phyloP scores from a whole-genome alignment of 2,797 vertebrate genomes.

The Mus spretus region DNA sequence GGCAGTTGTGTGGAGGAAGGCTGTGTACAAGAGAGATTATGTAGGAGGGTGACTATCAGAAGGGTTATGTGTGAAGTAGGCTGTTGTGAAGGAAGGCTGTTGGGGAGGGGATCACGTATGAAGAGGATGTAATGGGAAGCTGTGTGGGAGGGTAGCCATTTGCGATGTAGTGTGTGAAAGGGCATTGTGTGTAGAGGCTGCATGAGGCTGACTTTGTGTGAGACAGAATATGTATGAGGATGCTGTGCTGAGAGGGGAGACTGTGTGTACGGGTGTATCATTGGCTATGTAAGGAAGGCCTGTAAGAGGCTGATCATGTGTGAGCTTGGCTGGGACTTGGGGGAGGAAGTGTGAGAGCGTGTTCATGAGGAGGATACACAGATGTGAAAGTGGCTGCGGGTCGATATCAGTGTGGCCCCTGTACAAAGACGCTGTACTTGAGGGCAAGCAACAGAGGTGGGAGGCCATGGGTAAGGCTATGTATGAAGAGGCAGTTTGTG shows the following conservation, averaged over 20 bases:
- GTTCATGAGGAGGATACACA: not conserved
- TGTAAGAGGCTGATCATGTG: not conserved
- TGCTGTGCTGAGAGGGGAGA: not conserved
- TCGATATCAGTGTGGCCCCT: not conserved
- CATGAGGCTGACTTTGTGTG: not conserved
- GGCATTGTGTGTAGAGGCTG: not conserved
- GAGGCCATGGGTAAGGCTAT: not conserved
- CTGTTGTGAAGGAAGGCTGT: not conserved
- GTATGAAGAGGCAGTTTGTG: not conserved
- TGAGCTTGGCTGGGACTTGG: not conserved
- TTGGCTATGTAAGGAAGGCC: not conserved
- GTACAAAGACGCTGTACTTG: not conserved
- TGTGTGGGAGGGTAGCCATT: not conserved
- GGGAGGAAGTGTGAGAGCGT: not conserved
- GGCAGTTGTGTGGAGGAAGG: not conserved
- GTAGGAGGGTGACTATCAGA: not conserved
- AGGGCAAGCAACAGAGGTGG: not conserved
- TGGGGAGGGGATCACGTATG: not conserved
- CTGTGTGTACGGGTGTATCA: not conserved
- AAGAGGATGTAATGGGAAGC: not conserved
- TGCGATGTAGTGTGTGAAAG: not conserved
- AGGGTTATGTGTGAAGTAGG: no score
- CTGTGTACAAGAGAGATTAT: not conserved
- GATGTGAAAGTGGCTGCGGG: no score
- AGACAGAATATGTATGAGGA: not conserved